Evolutionary conservation across 2,888 invertebrate genomes (phyloP).

Genomic region (Luffia ferchaultella): DNA sequence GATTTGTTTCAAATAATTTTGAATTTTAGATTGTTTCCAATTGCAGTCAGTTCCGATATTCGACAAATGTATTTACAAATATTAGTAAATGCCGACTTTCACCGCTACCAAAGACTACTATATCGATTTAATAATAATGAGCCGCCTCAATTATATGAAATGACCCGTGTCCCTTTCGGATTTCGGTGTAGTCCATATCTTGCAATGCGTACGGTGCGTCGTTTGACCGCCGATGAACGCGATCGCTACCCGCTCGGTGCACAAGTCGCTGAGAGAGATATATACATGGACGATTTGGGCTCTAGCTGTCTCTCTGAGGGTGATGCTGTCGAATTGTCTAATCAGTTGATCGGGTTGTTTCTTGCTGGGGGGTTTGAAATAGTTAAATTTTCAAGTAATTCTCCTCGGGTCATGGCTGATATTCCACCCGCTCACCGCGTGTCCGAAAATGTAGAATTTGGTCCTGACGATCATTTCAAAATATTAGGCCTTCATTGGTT

Average conservation of each 20-base stretch:
- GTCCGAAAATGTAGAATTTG: neutral
- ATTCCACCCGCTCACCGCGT: neutral
- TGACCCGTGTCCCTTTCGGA: neutral
- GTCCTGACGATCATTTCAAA: neutral
- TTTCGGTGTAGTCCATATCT: neutral
- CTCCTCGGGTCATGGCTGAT: neutral
- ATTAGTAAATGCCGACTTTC: neutral
- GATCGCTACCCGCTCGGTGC: neutral
- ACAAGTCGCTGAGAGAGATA: neutral
- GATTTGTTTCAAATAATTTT: conserved; percentile 2
- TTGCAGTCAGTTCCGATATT: conserved; percentile 3
- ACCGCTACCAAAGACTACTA: neutral
- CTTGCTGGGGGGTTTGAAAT: neutral
- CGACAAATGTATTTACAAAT: conserved; percentile 6
- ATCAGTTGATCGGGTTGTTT: neutral
- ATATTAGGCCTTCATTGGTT: neutral
- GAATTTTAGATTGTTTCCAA: neutral
- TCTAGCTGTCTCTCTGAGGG: neutral
- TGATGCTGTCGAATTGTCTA: neutral
- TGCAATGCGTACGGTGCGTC: neutral
- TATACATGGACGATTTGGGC: neutral
- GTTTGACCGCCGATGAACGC: neutral
- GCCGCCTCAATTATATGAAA: neutral
- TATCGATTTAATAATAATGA: neutral
- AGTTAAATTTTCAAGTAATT: neutral